Evolutionary conservation across 2,797 vertebrate species (phyloP), one percentile per base, ranked within the genome.

Genomic region (Gila robusta): DNA sequence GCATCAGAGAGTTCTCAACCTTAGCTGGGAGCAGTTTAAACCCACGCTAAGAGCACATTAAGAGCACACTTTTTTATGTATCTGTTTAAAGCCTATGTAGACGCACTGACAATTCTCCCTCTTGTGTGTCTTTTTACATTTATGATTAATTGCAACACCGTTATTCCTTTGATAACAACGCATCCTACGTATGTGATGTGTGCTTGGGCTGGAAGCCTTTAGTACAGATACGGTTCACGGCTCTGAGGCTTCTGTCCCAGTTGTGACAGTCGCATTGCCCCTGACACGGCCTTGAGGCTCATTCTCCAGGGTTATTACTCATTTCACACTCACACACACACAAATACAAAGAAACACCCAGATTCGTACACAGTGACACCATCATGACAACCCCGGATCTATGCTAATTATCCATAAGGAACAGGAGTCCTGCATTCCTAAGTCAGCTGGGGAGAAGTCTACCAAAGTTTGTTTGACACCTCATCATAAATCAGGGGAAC

Each of bases 401-500:
- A 39, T n/a, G 39, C 87, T 92, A 91, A 92, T 92, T 91, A 90
- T 87, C 83, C 79, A 69, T 71, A 88, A 82, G 54, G 39, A 77
- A 86, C 74, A 66, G 83, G 86, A 88, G 80, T 87, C 80, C 84
- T 89, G 90, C 87, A 86, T 86, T 79, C n/a, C 35, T 80, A 81
- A 88, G 78, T 91, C 89, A 91, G 84, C 92, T 74, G 76, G 90
- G 87, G 89, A 91, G 81, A 91, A 85, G 86, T 88, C 76, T 87
- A 69, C 76, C 66, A 87, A 89, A 92, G 87, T 83, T 89, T 88
- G 89, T 87, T 88, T 86, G 91, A 92, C 84, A 80, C 89, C 86
- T 89, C 80, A 86, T 90, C 86, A 91, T 93, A 93, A 93, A 93
- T 94, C 93, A 93, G 88, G 59, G 66, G 82, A 94, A 92, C 80